Evolutionary conservation across 2,888 invertebrate species (phyloP), one percentile per base, ranked within the genome.

Genomic region (Andrena bicolor): DNA sequence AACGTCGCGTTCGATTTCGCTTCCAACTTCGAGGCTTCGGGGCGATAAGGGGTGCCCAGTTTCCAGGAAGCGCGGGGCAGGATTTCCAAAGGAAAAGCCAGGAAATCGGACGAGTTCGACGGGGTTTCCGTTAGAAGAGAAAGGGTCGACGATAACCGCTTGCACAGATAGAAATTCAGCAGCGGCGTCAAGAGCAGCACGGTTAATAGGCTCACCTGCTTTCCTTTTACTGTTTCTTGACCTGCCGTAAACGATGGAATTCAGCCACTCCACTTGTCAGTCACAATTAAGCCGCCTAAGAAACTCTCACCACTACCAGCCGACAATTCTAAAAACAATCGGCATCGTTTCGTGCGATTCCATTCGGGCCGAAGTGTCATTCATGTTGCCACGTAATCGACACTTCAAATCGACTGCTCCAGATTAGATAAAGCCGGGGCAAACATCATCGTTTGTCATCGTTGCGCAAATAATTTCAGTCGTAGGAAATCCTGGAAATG

Each of bases 211-310:
- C 70, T 83, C 81, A 83, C 83, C 84, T 83, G 88, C 88, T 88
- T 88, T 88, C 86, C 85, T 86, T 85, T 88, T 88, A 88, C 88
- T 88, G 88, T 88, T 88, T 82, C 85, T 85, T 86, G 88, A 88
- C 88, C 88, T 80, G 85, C 86, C 83, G 82, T 88, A 88, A 88
- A 88, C 88, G 73, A 26, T 73, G 82, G 88, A 88, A 88, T 88
- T 88, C 81, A 88, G 85, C 76, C 83, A 85, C 84, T 84, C 84
- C 76, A 76, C 80, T 86, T 82, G 80, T 61, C 74, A 32, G 60
- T 61, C 41, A 58, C 77, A 85, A 83, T 83, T 82, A 82, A 77
- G 41, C 68, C 75, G 64, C 56, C 60, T 35, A 81, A 81, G 72
- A 68, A 69, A 58, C 76, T 71, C 77, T 79, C 74, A 1, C 48